A percentile compares a stretch with the other conserved stretches of the same genome.
These are phyloP conservation scores for Antheraea yamamai DNA, from an alignment of 2,888 invertebrate species.

Conservation along the genomic window DNA sequence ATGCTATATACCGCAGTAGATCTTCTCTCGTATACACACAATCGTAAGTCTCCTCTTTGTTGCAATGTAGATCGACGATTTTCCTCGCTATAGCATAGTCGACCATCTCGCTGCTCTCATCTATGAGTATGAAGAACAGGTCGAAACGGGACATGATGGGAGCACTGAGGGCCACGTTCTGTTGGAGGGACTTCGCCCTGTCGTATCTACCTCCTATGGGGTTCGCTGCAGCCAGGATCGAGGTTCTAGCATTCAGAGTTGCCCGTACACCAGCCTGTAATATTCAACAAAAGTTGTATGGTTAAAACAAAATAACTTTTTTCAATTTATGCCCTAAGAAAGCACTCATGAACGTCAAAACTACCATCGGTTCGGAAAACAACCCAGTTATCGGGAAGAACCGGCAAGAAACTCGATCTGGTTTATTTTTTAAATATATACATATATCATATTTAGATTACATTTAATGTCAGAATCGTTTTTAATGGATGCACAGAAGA, in stretches of 20 bases:
- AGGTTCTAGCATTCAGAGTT: constrained; percentile 97
- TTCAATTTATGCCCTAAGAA: no score
- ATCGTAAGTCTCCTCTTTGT: constrained; percentile 90
- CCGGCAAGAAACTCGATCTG: no score
- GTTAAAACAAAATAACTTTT: background rate
- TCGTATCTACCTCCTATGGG: constrained; percentile 99
- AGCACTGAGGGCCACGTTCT: constrained; percentile 95
- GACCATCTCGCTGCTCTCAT: constrained; percentile 93
- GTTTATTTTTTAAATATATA: no score
- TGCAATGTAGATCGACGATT: constrained; percentile 96
- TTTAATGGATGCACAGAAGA: no score
- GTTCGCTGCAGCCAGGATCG: constrained; percentile 98
- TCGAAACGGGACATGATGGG: constrained; percentile 99
- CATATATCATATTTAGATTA: no score
- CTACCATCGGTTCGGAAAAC: no score
- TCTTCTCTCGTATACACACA: constrained; percentile 94
- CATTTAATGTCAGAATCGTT: no score
- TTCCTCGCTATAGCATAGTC: constrained; percentile 98
- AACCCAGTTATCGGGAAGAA: no score
- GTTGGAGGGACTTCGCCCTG: constrained; percentile 94
- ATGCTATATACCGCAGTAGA: constrained; percentile 96
- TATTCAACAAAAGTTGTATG: background rate
- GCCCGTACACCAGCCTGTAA: constrained; percentile 96
- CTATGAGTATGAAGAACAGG: constrained; percentile 98
- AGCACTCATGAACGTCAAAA: no score